A percentile compares a stretch with the other conserved stretches of the same genome.
Conservation (phyloP, 35 echinoderm and acorn worm species). For the Diadema setosum region DNA sequence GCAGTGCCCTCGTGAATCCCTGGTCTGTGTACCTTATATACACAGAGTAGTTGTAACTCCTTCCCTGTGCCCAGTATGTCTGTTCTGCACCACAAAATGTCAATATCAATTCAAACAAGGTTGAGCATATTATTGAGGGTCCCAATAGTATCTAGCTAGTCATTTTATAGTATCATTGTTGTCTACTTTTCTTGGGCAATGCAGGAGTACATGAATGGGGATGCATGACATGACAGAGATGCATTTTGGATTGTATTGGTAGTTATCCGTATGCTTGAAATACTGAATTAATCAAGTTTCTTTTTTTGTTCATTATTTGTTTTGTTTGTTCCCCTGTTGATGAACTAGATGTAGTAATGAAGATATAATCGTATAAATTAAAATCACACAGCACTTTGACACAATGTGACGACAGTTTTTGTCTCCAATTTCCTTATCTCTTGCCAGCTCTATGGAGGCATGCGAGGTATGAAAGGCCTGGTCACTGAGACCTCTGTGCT, state of each 20-base stretch:
- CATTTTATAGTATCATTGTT: neutral
- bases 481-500: slow-evolving; percentile 96
- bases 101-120: too few relatives aligned
- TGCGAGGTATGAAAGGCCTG: slow-evolving; percentile 96
- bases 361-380: neutral
- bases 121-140: neutral
- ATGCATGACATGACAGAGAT: neutral
- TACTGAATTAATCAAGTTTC: neutral
- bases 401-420: neutral
- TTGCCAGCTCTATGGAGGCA: slow-evolving; percentile 96
- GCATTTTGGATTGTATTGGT: neutral
- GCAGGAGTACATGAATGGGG: too few relatives aligned
- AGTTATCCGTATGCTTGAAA: neutral
- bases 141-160: neutral
- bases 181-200: neutral
- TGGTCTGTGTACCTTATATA: too few relatives aligned
- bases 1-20: too few relatives aligned
- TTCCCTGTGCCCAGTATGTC: too few relatives aligned
- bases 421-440: neutral
- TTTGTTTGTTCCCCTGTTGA: neutral
- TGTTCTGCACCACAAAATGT: too few relatives aligned
- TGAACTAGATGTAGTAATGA: neutral
- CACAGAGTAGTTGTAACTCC: too few relatives aligned
- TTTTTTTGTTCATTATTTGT: neutral
- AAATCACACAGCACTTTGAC: neutral